Percentiles rank a stretch among this genome's conserved stretches.
These are phyloP conservation scores for Magallana nippona DNA, from an alignment of 2,888 invertebrate genomes.

Conservation along the genomic window DNA sequence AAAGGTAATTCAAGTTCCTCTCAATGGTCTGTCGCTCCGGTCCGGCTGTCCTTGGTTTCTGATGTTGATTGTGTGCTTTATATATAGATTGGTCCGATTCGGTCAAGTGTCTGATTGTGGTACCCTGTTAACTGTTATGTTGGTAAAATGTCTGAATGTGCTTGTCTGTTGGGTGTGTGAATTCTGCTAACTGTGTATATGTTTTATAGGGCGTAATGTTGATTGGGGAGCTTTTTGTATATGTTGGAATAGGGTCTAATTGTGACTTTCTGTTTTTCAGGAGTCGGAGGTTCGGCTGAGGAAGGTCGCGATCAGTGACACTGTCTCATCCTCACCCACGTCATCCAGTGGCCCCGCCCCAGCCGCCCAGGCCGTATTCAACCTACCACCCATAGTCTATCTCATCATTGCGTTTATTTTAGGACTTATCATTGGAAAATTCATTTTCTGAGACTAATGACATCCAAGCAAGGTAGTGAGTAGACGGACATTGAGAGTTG, in stretches of 20 bases:
- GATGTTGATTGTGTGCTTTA: too few species aligned
- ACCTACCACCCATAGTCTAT: constrained; percentile 47
- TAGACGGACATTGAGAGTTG: neutral
- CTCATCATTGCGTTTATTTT: constrained; percentile 48
- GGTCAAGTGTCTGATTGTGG: too few species aligned
- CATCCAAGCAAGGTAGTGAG: neutral
- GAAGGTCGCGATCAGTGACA: constrained; percentile 76
- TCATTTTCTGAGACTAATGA: constrained; percentile 43
- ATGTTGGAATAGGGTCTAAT: neutral
- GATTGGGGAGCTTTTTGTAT: neutral
- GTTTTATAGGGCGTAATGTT: too few species aligned
- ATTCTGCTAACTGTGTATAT: too few species aligned
- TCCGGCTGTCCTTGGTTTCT: too few species aligned
- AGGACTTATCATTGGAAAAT: constrained; percentile 51
- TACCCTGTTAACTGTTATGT: too few species aligned
- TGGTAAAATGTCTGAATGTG: too few species aligned
- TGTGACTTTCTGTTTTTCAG: constrained; percentile 60
- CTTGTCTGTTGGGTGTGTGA: too few species aligned
- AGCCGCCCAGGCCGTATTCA: constrained; percentile 37
- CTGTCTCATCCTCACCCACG: constrained; percentile 70
- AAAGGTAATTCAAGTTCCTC: constrained; percentile 83
- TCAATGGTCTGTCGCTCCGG: too few species aligned
- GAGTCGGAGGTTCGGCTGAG: constrained; percentile 75
- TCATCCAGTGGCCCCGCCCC: constrained; percentile 25
- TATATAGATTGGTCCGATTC: too few species aligned